phyloP scores from a whole-genome alignment of 2,113 vertebrate species.

The Phoxinus phoxinus region DNA sequence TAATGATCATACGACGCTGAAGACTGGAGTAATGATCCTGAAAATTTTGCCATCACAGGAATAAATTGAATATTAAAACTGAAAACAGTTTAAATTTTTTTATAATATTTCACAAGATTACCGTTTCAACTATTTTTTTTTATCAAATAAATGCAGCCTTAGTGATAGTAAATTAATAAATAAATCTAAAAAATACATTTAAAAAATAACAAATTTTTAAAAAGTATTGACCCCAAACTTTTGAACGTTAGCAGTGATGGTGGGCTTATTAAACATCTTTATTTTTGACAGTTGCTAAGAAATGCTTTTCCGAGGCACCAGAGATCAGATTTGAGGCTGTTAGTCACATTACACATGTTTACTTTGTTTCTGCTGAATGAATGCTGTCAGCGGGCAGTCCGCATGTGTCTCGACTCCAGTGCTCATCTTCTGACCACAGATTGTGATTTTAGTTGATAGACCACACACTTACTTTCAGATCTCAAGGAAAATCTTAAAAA shows the following conservation, averaged over 20 bases:
- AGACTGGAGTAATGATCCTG: too few relatives aligned
- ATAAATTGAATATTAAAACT: too few relatives aligned
- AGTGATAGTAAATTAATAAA: too few relatives aligned
- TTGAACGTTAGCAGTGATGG: background rate
- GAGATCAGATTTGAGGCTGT: background rate
- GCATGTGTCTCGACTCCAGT: background rate
- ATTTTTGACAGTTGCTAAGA: background rate
- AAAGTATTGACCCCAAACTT: background rate
- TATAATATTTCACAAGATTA: too few relatives aligned
- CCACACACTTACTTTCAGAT: background rate
- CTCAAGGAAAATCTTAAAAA: background rate
- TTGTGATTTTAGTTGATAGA: background rate
- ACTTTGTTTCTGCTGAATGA: background rate
- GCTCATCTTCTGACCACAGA: slow-evolving; percentile 11
- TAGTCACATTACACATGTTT: slow-evolving; percentile 7
- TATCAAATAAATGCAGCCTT: too few relatives aligned
- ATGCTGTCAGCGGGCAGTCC: slow-evolving; percentile 13
- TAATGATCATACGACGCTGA: too few relatives aligned
- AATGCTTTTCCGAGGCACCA: background rate
- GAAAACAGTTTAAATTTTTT: too few relatives aligned
- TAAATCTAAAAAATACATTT: too few relatives aligned
- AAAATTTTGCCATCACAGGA: too few relatives aligned
- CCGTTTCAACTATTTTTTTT: too few relatives aligned
- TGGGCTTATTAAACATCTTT: background rate
- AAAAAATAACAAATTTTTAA: too few relatives aligned